These are phyloP conservation scores for Spea bombifrons DNA, from an alignment of 2,113 vertebrate species.

Conservation along the genomic window DNA sequence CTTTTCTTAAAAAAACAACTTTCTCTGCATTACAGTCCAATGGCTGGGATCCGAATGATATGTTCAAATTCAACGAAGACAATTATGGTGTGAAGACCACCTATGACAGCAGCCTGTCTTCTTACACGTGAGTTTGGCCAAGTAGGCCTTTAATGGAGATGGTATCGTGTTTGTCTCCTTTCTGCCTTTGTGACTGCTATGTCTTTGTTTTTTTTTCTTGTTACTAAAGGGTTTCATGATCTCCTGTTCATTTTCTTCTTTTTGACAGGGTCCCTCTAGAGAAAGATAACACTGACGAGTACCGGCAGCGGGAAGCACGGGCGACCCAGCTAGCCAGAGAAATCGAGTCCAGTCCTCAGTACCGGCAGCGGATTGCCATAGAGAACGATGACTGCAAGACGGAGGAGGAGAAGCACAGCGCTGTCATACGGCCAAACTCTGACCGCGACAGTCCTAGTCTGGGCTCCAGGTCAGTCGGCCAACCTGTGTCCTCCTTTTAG, in stretches of 20 bases:
- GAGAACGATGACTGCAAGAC: slow-evolving; percentile 85
- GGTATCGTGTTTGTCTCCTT: not conserved
- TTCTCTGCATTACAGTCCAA: slow-evolving; percentile 70
- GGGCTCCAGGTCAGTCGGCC: slow-evolving; percentile 57
- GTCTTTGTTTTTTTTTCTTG: no score
- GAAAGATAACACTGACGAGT: slow-evolving; percentile 78
- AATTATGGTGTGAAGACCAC: slow-evolving; percentile 89
- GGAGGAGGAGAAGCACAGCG: slow-evolving; percentile 84
- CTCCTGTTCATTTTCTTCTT: no score
- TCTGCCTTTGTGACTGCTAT: slow-evolving; percentile 2
- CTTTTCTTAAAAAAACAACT: not conserved
- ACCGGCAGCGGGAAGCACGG: slow-evolving; percentile 79
- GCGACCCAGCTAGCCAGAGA: slow-evolving; percentile 81
- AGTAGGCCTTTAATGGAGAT: not conserved
- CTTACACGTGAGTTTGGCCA: slow-evolving; percentile 80
- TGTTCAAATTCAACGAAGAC: slow-evolving; percentile 90
- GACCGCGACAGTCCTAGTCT: slow-evolving; percentile 65
- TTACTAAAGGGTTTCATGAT: no score
- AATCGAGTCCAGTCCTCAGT: slow-evolving; percentile 86
- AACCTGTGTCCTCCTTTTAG: not conserved
- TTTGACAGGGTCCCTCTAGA: slow-evolving; percentile 76
- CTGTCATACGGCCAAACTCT: slow-evolving; percentile 71
- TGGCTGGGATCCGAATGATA: slow-evolving; percentile 90
- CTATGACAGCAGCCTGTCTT: slow-evolving; percentile 86
- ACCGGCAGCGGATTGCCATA: slow-evolving; percentile 75